phyloP scores from a whole-genome alignment of 2,113 vertebrate genomes.

The Jaculus jaculus region DNA sequence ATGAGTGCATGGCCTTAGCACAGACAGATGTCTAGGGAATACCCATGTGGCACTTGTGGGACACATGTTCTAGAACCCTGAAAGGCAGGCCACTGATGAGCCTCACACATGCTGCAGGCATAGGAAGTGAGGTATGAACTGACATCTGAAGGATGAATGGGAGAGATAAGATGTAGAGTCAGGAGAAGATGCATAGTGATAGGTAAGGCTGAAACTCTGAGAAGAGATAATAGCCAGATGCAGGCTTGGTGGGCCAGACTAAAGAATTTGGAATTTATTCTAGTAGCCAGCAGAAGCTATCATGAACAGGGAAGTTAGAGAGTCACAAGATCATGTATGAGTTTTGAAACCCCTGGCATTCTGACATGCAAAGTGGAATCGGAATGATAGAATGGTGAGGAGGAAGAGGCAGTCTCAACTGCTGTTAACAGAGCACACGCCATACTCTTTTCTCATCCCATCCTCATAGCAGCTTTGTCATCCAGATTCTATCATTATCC shows the following conservation, averaged over 20 bases:
- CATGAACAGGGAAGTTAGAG: neutral
- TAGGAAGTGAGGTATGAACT: neutral
- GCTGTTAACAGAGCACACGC: neutral
- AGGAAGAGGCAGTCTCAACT: neutral
- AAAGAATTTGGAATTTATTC: neutral
- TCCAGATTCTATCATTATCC: neutral
- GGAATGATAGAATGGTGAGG: neutral
- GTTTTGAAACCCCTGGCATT: neutral
- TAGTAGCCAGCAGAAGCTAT: neutral
- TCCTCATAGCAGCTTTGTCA: neutral
- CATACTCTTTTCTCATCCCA: neutral
- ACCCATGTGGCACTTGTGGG: too few relatives aligned
- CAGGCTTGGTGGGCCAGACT: too few relatives aligned
- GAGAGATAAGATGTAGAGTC: rapidly evolving
- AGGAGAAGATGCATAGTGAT: neutral
- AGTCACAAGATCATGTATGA: neutral
- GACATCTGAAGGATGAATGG: neutral
- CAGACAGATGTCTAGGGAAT: neutral
- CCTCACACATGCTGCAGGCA: neutral
- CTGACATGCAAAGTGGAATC: neutral
- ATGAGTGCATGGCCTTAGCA: neutral
- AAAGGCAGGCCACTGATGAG: neutral
- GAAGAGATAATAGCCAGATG: neutral
- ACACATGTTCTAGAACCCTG: neutral
- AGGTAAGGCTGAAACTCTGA: neutral